These are phyloP conservation scores for Caiman crocodilus DNA, from an alignment of 2,797 vertebrate species.

Conservation along the genomic window DNA sequence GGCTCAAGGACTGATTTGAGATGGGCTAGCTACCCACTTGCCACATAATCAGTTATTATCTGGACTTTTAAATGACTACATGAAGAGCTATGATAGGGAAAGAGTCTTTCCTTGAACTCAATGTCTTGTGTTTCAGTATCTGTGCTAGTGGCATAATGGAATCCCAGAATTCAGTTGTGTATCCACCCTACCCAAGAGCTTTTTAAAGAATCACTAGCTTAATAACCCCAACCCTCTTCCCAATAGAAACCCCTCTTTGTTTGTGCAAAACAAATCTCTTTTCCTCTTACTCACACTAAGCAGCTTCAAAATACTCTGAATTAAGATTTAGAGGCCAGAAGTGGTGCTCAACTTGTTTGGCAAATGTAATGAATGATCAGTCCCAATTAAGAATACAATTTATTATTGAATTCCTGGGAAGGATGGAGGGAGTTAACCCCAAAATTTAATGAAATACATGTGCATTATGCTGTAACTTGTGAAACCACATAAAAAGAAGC, in stretches of 20 bases:
- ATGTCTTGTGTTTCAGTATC: no score
- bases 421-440: background rate
- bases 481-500: background rate
- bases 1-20: no score
- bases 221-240: background rate
- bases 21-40: no score
- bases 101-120: background rate
- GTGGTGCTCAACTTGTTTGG: background rate
- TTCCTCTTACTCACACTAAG: background rate
- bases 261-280: background rate
- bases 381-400: background rate
- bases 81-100: background rate
- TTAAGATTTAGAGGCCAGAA: background rate
- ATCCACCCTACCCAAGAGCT: background rate
- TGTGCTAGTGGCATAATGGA: background rate
- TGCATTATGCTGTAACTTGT: background rate
- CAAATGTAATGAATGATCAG: background rate
- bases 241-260: background rate
- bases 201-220: background rate
- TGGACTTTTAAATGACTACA: no score
- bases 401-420: background rate
- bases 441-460: background rate
- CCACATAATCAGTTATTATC: background rate
- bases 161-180: fast-evolving
- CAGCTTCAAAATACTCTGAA: background rate